A percentile compares a stretch with the other conserved stretches of the same genome.
These are phyloP conservation scores for Drosophila sturtevanti DNA, from an alignment of 1,140 invertebrate species.

Conservation along the genomic window DNA sequence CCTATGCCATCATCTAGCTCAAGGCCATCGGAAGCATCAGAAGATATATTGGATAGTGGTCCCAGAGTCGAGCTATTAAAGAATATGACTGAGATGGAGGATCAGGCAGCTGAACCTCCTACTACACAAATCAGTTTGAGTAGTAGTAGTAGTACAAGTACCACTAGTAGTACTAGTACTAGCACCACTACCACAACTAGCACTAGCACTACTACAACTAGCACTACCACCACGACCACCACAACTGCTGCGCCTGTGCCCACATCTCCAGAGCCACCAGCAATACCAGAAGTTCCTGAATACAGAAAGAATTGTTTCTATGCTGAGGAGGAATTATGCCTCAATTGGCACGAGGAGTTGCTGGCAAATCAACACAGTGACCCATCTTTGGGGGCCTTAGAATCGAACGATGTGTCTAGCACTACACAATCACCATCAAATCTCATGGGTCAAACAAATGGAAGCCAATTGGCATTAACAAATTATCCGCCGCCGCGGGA, in stretches of 20 bases:
- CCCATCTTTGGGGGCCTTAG: neutral
- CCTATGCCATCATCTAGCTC: neutral
- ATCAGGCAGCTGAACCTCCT: neutral
- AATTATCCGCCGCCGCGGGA: conserved; percentile 20
- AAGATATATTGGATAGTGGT: neutral
- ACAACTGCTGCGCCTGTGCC: neutral
- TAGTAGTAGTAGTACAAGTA: neutral
- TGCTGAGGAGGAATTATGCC: conserved; percentile 70
- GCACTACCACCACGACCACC: conserved; percentile 30
- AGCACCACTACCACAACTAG: neutral
- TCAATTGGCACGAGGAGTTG: conserved; percentile 35
- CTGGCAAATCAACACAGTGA: neutral
- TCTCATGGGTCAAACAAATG: conserved; percentile 1
- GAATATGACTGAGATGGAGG: neutral
- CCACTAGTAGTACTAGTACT: neutral
- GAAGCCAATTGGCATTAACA: conserved; percentile 12
- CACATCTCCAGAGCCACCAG: neutral
- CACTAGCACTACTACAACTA: conserved; percentile 8
- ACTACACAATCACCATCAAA: neutral
- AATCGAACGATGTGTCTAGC: neutral
- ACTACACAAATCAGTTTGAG: neutral
- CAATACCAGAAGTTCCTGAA: conserved; percentile 47
- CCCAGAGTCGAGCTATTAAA: neutral
- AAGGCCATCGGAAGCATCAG: neutral
- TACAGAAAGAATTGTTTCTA: conserved; percentile 74